These are phyloP conservation scores for Erythrolamprus reginae DNA, from an alignment of 2,113 vertebrate genomes.

Conservation along the genomic window DNA sequence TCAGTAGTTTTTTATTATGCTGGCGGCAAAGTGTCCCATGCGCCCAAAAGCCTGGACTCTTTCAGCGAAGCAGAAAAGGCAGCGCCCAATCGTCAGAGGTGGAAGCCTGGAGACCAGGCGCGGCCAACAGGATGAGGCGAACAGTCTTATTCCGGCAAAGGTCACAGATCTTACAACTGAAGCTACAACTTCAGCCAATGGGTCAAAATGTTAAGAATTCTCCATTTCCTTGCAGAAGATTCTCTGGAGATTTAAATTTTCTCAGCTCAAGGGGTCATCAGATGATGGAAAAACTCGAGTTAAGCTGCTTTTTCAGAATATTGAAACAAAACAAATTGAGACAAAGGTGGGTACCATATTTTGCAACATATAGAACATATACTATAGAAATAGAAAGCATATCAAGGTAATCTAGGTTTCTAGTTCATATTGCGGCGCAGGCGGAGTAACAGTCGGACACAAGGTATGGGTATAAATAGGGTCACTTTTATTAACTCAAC, in stretches of 20 bases:
- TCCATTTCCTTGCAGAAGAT: constrained; percentile 67
- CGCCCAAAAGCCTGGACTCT: no score
- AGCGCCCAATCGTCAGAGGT: no score
- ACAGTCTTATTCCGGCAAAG: no score
- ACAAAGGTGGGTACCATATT: constrained; percentile 78
- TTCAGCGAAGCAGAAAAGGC: no score
- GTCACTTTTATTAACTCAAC: no score
- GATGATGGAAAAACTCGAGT: constrained; percentile 89
- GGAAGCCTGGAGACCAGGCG: no score
- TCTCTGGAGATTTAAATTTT: constrained; percentile 91
- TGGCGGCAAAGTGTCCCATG: no score
- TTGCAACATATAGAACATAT: background rate
- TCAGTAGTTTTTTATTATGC: background rate
- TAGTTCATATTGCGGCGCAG: background rate
- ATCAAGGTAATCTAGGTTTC: constrained; percentile 6
- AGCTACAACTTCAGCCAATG: background rate
- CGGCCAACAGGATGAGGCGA: no score
- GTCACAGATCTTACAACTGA: background rate
- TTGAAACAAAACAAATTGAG: constrained; percentile 89
- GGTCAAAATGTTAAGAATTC: constrained; percentile 4
- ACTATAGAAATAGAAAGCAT: background rate
- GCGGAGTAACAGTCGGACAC: no score
- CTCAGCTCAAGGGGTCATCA: constrained; percentile 93
- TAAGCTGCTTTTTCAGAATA: constrained; percentile 88
- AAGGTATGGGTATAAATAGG: no score